Evolutionary conservation across 2,113 vertebrate genomes (phyloP).

Genomic region (Labeo catla): DNA sequence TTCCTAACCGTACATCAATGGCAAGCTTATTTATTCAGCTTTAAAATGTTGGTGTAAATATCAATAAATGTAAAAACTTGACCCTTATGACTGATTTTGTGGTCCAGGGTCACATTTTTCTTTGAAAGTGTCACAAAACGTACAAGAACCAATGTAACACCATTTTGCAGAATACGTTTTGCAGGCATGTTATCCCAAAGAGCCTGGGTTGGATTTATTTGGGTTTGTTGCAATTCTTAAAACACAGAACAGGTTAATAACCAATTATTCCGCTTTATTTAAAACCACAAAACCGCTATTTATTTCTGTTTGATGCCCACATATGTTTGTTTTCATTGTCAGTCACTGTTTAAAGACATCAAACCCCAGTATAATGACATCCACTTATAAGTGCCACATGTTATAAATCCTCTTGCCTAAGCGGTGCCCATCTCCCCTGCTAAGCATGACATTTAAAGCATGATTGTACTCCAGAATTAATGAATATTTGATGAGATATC

Average conservation of each 20-base stretch:
- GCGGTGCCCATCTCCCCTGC: slow-evolving; percentile 1
- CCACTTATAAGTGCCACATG: slow-evolving; percentile 17
- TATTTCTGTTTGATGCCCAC: neutral
- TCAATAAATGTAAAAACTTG: too few species aligned
- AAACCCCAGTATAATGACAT: slow-evolving; percentile 31
- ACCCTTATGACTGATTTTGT: too few species aligned
- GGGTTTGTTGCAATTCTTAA: neutral
- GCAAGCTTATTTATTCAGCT: too few species aligned
- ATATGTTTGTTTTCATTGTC: neutral
- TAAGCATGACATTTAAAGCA: slow-evolving; percentile 60
- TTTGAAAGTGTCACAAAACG: neutral
- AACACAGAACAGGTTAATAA: neutral
- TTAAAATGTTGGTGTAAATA: too few species aligned
- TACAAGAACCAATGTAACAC: neutral
- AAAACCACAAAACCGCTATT: neutral
- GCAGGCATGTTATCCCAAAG: neutral
- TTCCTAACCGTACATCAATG: too few species aligned
- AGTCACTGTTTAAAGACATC: neutral
- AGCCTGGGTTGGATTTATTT: neutral
- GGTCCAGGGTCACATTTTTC: neutral
- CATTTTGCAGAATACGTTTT: neutral
- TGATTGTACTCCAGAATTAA: slow-evolving; percentile 47
- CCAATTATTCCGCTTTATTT: neutral
- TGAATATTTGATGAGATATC: slow-evolving; percentile 59
- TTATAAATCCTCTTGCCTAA: slow-evolving; percentile 35